A percentile compares a stretch with the other conserved stretches of the same genome.
These are phyloP conservation scores for Ceuthmochares aereus DNA, from an alignment of 2,113 vertebrate species.

Conservation along the genomic window DNA sequence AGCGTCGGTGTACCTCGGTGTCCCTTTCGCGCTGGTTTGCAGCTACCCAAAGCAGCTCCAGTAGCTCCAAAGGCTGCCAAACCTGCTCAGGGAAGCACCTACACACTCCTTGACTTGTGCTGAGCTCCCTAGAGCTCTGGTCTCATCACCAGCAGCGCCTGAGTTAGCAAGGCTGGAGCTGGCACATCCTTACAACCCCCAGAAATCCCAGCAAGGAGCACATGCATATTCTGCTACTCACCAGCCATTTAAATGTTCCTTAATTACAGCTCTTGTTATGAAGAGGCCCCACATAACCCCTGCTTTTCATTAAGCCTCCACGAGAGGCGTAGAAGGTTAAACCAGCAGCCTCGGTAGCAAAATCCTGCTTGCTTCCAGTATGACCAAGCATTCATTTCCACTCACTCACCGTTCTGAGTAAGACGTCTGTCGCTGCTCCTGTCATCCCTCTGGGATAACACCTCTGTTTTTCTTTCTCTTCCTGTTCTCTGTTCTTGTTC, in stretches of 20 bases:
- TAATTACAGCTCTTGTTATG: not conserved
- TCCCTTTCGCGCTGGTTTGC: not conserved
- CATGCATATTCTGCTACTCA: not conserved
- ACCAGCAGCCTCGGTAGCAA: not conserved
- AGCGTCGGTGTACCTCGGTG: fast-evolving
- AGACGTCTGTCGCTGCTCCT: not conserved
- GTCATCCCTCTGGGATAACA: constrained; percentile 49
- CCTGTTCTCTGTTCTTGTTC: not conserved
- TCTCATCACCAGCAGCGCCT: not conserved
- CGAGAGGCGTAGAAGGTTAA: not conserved
- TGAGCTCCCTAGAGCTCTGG: not conserved
- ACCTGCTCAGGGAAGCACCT: not conserved
- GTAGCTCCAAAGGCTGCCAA: not conserved
- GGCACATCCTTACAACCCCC: not conserved
- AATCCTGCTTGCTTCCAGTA: not conserved
- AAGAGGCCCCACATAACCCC: not conserved
- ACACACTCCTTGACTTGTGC: not conserved
- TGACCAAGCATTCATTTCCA: constrained; percentile 41
- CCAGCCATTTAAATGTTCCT: not conserved
- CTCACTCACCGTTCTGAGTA: constrained; percentile 48
- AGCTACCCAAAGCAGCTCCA: not conserved
- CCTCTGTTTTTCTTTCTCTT: not conserved
- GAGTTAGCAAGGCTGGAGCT: not conserved
- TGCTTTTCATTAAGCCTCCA: constrained; percentile 15
- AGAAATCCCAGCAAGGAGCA: not conserved